phyloP scores from a whole-genome alignment of 2,113 vertebrate species.

The Steatornis caripensis region DNA sequence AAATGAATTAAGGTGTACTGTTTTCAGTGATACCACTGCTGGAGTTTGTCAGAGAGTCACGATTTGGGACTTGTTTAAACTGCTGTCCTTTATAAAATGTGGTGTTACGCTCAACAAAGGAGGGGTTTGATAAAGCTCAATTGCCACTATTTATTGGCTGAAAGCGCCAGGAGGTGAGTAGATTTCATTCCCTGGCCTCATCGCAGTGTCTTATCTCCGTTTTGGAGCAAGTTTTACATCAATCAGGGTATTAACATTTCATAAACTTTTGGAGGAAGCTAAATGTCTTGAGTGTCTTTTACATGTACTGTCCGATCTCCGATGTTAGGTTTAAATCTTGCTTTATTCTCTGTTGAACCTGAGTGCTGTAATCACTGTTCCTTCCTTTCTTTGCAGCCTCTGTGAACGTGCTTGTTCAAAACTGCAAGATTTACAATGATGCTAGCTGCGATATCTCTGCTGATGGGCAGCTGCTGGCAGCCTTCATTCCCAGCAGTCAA shows the following conservation, averaged over 20 bases:
- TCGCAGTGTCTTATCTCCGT: not conserved
- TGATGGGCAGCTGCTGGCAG: slow-evolving; percentile 93
- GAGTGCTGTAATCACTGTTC: not conserved
- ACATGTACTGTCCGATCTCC: not conserved
- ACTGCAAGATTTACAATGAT: slow-evolving; percentile 99
- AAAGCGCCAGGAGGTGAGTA: slow-evolving; percentile 3
- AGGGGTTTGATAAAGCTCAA: not conserved
- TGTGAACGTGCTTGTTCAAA: slow-evolving; percentile 95
- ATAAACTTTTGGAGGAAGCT: slow-evolving; percentile 12
- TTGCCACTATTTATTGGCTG: not conserved
- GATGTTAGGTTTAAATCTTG: not conserved
- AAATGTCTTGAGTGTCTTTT: not conserved
- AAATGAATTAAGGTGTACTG: slow-evolving; percentile 11
- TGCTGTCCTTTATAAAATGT: slow-evolving; percentile 2
- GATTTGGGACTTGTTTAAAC: slow-evolving; percentile 19
- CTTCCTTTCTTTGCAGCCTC: slow-evolving; percentile 77
- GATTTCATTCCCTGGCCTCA: not conserved
- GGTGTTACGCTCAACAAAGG: not conserved
- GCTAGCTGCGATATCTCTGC: slow-evolving; percentile 98
- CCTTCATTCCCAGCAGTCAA: slow-evolving; percentile 97
- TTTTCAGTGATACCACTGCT: slow-evolving; percentile 16
- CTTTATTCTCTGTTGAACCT: not conserved
- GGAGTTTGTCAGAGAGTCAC: slow-evolving; percentile 13
- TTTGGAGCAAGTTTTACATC: slow-evolving; percentile 17
- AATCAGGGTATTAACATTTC: slow-evolving; percentile 6